Evolutionary conservation across 2,888 invertebrate genomes (phyloP).

Genomic region (Willowsia nigromaculata): DNA sequence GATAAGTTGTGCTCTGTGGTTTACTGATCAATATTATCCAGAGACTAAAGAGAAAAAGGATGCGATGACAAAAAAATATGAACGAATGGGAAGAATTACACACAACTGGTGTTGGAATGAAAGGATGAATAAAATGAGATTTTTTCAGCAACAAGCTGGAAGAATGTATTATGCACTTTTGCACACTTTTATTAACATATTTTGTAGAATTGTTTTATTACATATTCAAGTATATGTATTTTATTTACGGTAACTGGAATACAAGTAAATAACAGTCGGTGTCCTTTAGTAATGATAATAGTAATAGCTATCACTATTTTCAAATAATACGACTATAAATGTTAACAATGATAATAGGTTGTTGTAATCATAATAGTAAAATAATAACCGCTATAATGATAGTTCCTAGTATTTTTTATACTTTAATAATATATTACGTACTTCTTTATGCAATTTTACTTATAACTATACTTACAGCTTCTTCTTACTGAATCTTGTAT

Average conservation of each 20-base stretch:
- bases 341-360: constrained; percentile 1
- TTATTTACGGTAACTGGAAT: constrained; percentile 70
- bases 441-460: too few relatives aligned
- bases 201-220: neutral
- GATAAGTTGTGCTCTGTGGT: neutral
- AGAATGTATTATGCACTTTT: neutral
- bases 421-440: too few relatives aligned
- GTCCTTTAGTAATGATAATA: constrained; percentile 54
- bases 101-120: too few relatives aligned
- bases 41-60: neutral
- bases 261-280: constrained; percentile 67
- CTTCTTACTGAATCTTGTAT: too few relatives aligned
- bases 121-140: too few relatives aligned
- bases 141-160: neutral
- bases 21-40: neutral
- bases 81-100: too few relatives aligned
- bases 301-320: constrained; percentile 9
- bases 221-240: constrained; percentile 11
- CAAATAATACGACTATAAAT: neutral
- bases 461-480: too few relatives aligned
- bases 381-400: neutral
- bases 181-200: neutral
- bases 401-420: too few relatives aligned
- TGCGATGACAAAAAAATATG: neutral
- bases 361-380: neutral